Evolutionary conservation across 1,140 invertebrate species (phyloP).

Genomic region (Rhyzopertha dominica): DNA sequence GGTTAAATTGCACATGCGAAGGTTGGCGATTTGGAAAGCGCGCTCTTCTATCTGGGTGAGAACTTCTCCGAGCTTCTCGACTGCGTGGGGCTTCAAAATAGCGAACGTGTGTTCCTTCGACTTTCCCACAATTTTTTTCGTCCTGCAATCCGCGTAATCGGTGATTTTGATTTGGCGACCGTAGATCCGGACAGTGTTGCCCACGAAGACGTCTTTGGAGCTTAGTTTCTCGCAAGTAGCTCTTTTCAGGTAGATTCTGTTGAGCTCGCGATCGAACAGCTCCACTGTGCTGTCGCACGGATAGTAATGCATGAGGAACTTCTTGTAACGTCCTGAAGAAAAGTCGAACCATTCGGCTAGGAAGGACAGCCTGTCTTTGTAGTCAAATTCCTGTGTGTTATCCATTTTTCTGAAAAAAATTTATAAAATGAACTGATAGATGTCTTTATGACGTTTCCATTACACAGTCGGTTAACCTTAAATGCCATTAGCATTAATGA

Average conservation of each 20-base stretch:
- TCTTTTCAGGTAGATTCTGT: conserved; percentile 60
- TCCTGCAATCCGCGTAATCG: conserved; percentile 60
- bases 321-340: conserved; percentile 55
- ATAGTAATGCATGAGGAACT: conserved; percentile 65
- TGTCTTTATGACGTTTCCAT: too few species aligned
- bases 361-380: conserved; percentile 38
- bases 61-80: conserved; percentile 60
- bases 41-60: conserved; percentile 51
- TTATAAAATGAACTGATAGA: too few species aligned
- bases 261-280: conserved; percentile 63
- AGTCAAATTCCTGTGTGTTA: conserved; percentile 30
- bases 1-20: conserved; percentile 60
- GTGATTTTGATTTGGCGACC: conserved; percentile 61
- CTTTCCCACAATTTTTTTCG: conserved; percentile 48
- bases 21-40: conserved; percentile 48
- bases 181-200: conserved; percentile 62
- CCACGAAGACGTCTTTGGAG: conserved; percentile 62
- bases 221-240: conserved; percentile 54
- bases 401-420: conserved; percentile 9
- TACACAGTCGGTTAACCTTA: too few species aligned
- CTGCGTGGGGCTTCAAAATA: conserved; percentile 60
- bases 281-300: conserved; percentile 61
- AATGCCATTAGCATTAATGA: too few species aligned
- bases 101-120: conserved; percentile 56
- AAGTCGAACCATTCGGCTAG: conserved; percentile 66